phyloP scores from a whole-genome alignment of 2,797 vertebrate species.

The Podarcis lilfordi region DNA sequence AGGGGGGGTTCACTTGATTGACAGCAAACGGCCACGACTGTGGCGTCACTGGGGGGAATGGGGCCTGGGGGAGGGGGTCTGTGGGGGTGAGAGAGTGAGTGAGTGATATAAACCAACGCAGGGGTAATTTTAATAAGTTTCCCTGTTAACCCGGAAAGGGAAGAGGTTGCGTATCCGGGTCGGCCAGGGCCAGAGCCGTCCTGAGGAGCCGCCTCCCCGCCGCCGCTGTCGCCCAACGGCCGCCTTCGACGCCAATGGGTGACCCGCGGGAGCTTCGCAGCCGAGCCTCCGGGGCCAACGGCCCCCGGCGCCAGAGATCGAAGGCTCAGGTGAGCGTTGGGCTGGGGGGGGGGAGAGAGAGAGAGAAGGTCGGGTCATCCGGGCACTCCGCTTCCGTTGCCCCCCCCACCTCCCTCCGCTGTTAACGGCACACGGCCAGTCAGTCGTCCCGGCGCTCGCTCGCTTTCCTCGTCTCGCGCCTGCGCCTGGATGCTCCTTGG shows the following conservation, averaged over 20 bases:
- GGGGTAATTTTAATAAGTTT: too few relatives aligned
- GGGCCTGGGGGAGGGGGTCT: neutral
- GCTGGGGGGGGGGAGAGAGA: fast-evolving
- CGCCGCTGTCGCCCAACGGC: slow-evolving; percentile 52
- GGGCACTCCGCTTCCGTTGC: neutral
- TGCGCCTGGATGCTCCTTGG: neutral
- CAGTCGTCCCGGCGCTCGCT: too few relatives aligned
- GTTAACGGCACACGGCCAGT: neutral
- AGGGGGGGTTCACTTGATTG: neutral
- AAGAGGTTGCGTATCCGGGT: slow-evolving; percentile 4
- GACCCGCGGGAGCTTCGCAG: slow-evolving; percentile 21
- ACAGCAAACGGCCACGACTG: neutral
- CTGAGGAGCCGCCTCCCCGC: slow-evolving; percentile 20
- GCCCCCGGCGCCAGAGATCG: slow-evolving; percentile 20
- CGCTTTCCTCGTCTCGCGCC: too few relatives aligned
- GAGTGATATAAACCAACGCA: too few relatives aligned
- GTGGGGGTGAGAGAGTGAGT: too few relatives aligned
- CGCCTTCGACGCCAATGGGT: neutral
- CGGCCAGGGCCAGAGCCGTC: neutral
- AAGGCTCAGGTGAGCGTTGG: neutral
- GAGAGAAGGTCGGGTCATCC: too few relatives aligned
- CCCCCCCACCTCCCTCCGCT: neutral
- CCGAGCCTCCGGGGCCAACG: neutral
- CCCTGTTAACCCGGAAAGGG: neutral
- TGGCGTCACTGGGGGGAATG: neutral